phyloP scores from a whole-genome alignment of 1,140 invertebrate genomes.

The Polyergus mexicanus region DNA sequence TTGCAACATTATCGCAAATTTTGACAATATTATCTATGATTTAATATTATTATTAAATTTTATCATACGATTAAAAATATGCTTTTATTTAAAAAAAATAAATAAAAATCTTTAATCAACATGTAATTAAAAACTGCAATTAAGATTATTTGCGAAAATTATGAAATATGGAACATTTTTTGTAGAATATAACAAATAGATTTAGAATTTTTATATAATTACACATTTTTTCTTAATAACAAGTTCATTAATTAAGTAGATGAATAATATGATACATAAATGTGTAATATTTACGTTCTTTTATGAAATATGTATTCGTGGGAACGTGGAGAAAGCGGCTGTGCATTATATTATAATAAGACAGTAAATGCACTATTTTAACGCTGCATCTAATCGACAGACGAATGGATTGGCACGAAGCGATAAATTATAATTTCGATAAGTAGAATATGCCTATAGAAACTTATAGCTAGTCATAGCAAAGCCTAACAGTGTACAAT shows the following conservation, averaged over 20 bases:
- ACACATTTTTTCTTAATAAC: background rate
- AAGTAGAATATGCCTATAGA: background rate
- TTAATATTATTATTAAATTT: background rate
- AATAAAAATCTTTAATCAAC: background rate
- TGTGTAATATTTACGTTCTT: background rate
- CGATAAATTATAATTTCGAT: constrained; percentile 30
- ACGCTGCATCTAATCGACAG: constrained; percentile 26
- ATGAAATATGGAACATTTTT: background rate
- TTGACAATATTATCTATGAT: background rate
- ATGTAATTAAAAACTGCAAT: background rate
- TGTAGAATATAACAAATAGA: background rate
- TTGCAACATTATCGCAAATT: background rate
- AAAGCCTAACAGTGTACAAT: constrained; percentile 20
- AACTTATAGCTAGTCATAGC: background rate
- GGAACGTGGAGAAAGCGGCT: constrained; percentile 34
- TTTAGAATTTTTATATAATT: background rate
- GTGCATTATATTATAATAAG: background rate
- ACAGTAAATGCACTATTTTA: constrained; percentile 39
- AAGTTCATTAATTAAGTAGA: background rate
- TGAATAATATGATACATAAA: background rate
- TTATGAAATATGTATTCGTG: constrained; percentile 7
- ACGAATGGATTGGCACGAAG: constrained; percentile 14
- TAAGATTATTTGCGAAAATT: background rate
- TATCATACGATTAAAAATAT: background rate
- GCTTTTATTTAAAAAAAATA: background rate